Percentiles rank a stretch among this genome's conserved stretches.
phyloP scores from a whole-genome alignment of 2,888 invertebrate species.

The Dryobota labecula region DNA sequence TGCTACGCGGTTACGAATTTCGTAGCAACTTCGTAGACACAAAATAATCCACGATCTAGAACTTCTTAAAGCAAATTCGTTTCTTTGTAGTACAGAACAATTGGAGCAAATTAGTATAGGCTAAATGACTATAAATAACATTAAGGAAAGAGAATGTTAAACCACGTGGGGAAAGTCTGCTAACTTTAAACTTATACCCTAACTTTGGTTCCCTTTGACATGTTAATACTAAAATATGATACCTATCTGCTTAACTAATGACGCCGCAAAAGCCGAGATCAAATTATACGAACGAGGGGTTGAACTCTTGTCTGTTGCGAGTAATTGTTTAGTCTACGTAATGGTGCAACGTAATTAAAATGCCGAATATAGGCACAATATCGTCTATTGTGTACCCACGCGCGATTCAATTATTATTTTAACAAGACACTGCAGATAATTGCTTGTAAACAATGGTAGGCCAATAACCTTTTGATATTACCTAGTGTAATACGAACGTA shows the following conservation, averaged over 20 bases:
- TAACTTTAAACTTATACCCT: conserved; percentile 20
- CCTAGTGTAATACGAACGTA: conserved; percentile 52
- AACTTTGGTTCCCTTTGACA: conserved; percentile 43
- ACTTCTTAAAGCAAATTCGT: neutral
- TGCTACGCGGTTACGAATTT: conserved; percentile 53
- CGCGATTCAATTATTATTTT: conserved; percentile 72
- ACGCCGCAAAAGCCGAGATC: conserved; percentile 33
- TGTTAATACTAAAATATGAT: conserved; percentile 40
- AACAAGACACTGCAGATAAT: conserved; percentile 70
- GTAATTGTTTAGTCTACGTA: conserved; percentile 47
- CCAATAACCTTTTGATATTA: conserved; percentile 69
- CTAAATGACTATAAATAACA: conserved; percentile 30
- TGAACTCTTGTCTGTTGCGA: conserved; percentile 19
- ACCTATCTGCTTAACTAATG: conserved; percentile 42
- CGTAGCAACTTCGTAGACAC: conserved; percentile 44
- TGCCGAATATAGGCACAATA: conserved; percentile 46
- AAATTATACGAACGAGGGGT: conserved; percentile 27
- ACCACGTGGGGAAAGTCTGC: neutral
- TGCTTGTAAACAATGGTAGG: conserved; percentile 67
- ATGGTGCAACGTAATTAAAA: conserved; percentile 60
- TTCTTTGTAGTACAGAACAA: neutral
- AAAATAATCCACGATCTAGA: neutral
- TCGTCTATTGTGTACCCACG: conserved; percentile 65
- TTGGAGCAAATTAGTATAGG: neutral
- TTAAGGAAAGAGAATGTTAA: neutral